These are phyloP conservation scores for Archips xylosteana DNA, from an alignment of 2,888 invertebrate genomes.

Conservation along the genomic window DNA sequence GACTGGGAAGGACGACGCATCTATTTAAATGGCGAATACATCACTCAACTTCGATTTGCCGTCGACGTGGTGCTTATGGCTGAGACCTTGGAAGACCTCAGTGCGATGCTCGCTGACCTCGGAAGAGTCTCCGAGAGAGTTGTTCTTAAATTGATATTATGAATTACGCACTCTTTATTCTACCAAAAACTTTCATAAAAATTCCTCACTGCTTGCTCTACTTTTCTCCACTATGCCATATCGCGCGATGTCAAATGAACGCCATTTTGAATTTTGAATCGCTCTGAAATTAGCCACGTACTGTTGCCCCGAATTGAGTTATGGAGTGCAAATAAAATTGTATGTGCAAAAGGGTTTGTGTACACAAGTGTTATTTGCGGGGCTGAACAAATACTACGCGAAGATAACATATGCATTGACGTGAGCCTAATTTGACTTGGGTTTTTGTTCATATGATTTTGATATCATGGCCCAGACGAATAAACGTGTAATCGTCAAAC, in stretches of 20 bases:
- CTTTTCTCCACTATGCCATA: conserved; percentile 1
- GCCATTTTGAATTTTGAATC: not conserved
- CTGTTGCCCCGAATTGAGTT: conserved; percentile 22
- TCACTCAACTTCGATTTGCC: too few species aligned
- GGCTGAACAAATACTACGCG: conserved; percentile 5
- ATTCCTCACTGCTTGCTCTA: not conserved
- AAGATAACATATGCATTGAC: conserved; percentile 10
- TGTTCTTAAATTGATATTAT: too few species aligned
- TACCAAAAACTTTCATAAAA: too few species aligned
- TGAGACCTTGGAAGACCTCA: too few species aligned
- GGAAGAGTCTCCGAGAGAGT: too few species aligned
- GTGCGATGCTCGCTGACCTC: too few species aligned
- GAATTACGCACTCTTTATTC: too few species aligned
- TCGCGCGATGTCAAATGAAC: conserved; percentile 1
- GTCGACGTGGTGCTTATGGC: too few species aligned
- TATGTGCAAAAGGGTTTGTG: conserved; percentile 20
- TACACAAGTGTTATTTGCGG: conserved; percentile 37
- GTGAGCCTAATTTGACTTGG: not conserved
- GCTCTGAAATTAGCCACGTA: conserved; percentile 11
- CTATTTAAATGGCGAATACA: too few species aligned
- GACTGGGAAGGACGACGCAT: too few species aligned
- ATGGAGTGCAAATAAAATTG: conserved; percentile 32
- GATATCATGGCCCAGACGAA: too few species aligned
- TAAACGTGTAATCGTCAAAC: too few species aligned
- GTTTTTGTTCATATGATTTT: not conserved